A percentile compares a stretch with the other conserved stretches of the same genome.
Evolutionary conservation across 2,797 vertebrate species (phyloP).

Genomic region (Chanos chanos): DNA sequence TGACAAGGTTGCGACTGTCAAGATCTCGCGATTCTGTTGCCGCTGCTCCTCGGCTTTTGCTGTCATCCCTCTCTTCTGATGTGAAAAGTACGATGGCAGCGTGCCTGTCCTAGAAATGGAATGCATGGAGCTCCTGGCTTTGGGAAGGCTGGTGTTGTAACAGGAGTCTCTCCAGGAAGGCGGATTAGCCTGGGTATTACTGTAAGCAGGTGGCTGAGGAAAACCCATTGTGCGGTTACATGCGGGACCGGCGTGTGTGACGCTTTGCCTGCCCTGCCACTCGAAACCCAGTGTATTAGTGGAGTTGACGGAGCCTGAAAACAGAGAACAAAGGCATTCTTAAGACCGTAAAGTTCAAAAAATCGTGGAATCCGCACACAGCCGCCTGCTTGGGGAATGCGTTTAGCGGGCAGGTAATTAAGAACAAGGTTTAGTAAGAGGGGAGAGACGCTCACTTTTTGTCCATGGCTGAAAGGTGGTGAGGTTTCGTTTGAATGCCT

Average conservation of each 20-base stretch:
- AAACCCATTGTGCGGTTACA: constrained; percentile 59
- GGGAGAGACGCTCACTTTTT: constrained; percentile 55
- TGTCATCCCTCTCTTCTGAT: constrained; percentile 35
- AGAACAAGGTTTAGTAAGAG: background rate
- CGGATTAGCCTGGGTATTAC: constrained; percentile 51
- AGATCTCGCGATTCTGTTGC: constrained; percentile 45
- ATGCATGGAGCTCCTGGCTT: constrained; percentile 56
- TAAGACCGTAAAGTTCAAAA: too few relatives aligned
- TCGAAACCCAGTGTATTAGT: constrained; percentile 52
- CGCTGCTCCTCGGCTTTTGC: constrained; percentile 45
- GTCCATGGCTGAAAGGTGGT: constrained; percentile 62
- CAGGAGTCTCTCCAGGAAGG: constrained; percentile 57
- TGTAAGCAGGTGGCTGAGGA: constrained; percentile 58
- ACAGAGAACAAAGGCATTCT: constrained; percentile 24
- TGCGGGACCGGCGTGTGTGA: constrained; percentile 54
- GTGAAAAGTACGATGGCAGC: constrained; percentile 52
- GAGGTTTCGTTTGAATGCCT: constrained; percentile 63
- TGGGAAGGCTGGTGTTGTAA: constrained; percentile 54
- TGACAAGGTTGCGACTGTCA: constrained; percentile 53
- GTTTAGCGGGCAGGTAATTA: background rate
- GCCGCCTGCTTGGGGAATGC: too few relatives aligned
- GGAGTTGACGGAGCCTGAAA: constrained; percentile 52
- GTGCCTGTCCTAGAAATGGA: constrained; percentile 58
- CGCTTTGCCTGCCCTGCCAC: constrained; percentile 52
- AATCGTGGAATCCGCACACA: too few relatives aligned